These are phyloP conservation scores for Hemiscyllium ocellatum DNA, from an alignment of 2,113 vertebrate species.

Conservation along the genomic window DNA sequence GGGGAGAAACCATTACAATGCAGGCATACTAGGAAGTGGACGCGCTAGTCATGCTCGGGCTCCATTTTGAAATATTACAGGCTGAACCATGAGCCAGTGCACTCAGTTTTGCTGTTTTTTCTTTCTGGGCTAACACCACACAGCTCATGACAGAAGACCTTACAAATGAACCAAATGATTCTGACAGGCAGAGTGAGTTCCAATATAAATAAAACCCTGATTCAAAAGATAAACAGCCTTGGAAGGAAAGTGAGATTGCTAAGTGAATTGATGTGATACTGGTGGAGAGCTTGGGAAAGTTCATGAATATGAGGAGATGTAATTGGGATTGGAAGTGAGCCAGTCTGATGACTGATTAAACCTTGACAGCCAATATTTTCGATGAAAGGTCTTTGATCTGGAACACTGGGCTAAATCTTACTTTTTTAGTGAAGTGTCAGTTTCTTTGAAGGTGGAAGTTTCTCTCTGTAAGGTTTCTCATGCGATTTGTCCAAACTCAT, in stretches of 20 bases:
- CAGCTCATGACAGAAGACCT: not conserved
- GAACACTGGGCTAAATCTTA: not conserved
- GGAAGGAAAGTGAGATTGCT: not conserved
- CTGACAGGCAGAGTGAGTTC: not conserved
- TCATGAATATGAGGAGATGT: not conserved
- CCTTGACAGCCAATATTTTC: not conserved
- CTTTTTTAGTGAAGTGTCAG: too few relatives aligned
- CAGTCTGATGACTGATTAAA: not conserved
- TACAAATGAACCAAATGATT: not conserved
- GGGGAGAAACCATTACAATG: too few relatives aligned
- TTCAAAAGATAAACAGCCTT: not conserved
- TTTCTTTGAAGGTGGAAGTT: too few relatives aligned
- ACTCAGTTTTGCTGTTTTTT: too few relatives aligned
- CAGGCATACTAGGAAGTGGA: too few relatives aligned
- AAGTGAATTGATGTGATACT: not conserved
- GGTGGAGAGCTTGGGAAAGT: not conserved
- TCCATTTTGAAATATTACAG: too few relatives aligned
- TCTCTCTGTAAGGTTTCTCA: too few relatives aligned
- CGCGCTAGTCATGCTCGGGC: too few relatives aligned
- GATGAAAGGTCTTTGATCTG: not conserved
- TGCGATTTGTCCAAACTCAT: too few relatives aligned
- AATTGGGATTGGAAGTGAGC: not conserved
- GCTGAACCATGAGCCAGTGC: too few relatives aligned
- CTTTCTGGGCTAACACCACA: not conserved
- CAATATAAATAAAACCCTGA: not conserved